These are phyloP conservation scores for Chrysemys picta DNA, from an alignment of 2,113 vertebrate species.

Conservation along the genomic window DNA sequence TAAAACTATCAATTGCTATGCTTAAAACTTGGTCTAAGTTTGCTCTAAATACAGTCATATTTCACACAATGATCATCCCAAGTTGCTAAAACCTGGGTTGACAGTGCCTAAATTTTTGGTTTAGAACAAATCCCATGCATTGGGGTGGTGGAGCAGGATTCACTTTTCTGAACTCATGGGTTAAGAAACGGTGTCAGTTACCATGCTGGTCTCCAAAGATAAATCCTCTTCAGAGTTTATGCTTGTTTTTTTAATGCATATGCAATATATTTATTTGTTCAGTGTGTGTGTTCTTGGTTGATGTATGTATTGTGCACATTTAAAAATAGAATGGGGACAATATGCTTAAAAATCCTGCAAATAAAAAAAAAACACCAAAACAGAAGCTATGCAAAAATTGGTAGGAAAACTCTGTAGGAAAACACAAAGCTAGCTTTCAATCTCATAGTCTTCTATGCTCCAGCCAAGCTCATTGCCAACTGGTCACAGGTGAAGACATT, in stretches of 20 bases:
- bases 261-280: not conserved
- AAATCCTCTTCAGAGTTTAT: not conserved
- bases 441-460: not conserved
- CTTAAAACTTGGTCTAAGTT: constrained; percentile 42
- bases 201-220: not conserved
- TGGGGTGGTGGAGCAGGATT: not conserved
- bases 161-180: not conserved
- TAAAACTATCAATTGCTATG: constrained; percentile 34
- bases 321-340: not conserved
- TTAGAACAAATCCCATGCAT: not conserved
- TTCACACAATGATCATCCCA: not conserved
- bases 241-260: not conserved
- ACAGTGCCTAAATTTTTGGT: not conserved
- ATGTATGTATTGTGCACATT: constrained; percentile 46
- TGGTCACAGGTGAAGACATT: constrained; percentile 55
- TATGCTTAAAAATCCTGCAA: not conserved
- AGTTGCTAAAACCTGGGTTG: not conserved
- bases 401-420: not conserved
- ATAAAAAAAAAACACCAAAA: not conserved
- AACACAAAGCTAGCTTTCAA: not conserved
- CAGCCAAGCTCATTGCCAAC: constrained; percentile 7
- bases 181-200: not conserved
- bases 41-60: constrained; percentile 39
- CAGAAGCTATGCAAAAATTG: not conserved
- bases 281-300: constrained; percentile 1